These are phyloP conservation scores for Loriculus beryllinus DNA, from an alignment of 2,797 vertebrate species.

Conservation along the genomic window DNA sequence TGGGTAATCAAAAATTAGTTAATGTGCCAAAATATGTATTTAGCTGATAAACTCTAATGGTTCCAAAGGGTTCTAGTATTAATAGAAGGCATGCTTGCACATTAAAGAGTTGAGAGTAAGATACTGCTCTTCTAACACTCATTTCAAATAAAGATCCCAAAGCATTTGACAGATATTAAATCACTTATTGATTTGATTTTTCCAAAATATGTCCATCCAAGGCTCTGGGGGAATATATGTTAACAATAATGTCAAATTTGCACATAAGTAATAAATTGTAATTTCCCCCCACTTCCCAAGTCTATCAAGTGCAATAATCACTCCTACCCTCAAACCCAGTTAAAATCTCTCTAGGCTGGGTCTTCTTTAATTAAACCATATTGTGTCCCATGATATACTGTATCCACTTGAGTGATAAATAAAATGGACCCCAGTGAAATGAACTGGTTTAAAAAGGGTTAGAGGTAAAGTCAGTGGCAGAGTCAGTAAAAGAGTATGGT, in stretches of 20 bases:
- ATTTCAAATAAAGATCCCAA: constrained; percentile 56
- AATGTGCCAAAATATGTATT: constrained; percentile 72
- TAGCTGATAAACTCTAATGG: constrained; percentile 70
- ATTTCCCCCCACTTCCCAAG: constrained; percentile 29
- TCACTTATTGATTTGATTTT: constrained; percentile 67
- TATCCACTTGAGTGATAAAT: not conserved
- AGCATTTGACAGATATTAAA: constrained; percentile 62
- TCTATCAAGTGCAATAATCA: constrained; percentile 45
- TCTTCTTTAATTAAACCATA: not conserved
- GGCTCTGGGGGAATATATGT: constrained; percentile 38
- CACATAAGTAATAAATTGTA: constrained; percentile 51
- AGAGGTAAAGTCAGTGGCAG: not conserved
- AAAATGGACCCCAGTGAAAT: not conserved
- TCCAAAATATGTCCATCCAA: constrained; percentile 57
- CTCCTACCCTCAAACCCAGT: not conserved
- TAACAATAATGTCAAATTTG: constrained; percentile 52
- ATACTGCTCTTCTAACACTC: constrained; percentile 3
- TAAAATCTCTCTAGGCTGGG: not conserved
- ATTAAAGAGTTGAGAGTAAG: constrained; percentile 33
- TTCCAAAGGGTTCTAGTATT: constrained; percentile 61
- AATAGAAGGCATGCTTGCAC: constrained; percentile 51
- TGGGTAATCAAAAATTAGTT: constrained; percentile 71
- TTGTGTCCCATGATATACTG: not conserved
- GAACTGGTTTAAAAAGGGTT: not conserved
- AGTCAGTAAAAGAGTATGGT: not conserved